phyloP scores from a whole-genome alignment of 2,888 invertebrate species.

The Taphrorychus bicolor region DNA sequence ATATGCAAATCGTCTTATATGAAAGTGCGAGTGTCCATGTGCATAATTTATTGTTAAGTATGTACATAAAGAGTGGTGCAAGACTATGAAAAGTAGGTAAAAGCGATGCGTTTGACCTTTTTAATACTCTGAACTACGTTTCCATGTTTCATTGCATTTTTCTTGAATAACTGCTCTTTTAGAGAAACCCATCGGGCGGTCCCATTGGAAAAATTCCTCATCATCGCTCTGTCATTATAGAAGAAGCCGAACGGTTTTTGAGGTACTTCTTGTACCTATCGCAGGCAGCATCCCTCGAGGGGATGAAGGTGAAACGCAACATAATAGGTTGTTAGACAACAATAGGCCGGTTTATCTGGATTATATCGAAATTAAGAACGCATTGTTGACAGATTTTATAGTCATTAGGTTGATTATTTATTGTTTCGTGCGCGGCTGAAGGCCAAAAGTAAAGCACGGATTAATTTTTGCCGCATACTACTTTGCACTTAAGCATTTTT shows the following conservation, averaged over 20 bases:
- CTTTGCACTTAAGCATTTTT: not conserved
- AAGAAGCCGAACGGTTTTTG: constrained; percentile 6
- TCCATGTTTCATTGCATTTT: no score
- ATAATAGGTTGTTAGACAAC: constrained; percentile 24
- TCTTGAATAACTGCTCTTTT: no score
- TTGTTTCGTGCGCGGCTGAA: not conserved
- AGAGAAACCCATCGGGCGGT: not conserved
- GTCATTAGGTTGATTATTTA: constrained; percentile 13
- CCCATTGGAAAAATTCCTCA: not conserved
- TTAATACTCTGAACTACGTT: no score
- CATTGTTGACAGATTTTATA: constrained; percentile 23
- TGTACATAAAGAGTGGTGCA: not conserved
- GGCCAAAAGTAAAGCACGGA: not conserved
- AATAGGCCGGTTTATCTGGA: constrained; percentile 16
- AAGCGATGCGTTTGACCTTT: no score
- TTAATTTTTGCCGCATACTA: not conserved
- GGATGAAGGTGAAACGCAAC: constrained; percentile 9
- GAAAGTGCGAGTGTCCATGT: not conserved
- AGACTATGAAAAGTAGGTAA: not conserved
- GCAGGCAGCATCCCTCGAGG: constrained; percentile 9
- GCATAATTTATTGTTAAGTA: not conserved
- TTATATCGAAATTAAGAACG: constrained; percentile 16
- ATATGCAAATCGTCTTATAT: not conserved
- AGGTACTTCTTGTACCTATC: constrained; percentile 25
- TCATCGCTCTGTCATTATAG: constrained; percentile 13